Percentiles rank a stretch among this genome's conserved stretches.
phyloP scores from a whole-genome alignment of 2,888 invertebrate species.

The Lapara coniferarum region DNA sequence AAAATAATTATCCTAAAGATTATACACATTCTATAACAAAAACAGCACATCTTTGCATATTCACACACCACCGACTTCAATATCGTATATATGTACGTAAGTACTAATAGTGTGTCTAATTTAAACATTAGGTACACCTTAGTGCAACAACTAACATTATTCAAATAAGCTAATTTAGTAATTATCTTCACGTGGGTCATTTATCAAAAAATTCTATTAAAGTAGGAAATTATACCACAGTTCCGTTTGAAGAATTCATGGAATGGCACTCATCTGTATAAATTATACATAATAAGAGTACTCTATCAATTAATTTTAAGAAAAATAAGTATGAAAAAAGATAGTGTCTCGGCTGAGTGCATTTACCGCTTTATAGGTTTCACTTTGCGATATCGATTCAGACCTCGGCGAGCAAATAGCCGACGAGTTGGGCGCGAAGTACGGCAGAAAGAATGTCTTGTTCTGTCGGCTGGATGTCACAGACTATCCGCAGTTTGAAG shows the following conservation, averaged over 20 bases:
- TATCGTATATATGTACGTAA: neutral
- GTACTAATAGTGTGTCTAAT: neutral
- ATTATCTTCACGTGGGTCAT: too few relatives aligned
- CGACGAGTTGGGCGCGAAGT: slow-evolving; percentile 85
- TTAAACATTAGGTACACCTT: too few relatives aligned
- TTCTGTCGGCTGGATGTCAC: slow-evolving; percentile 91
- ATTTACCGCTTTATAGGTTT: slow-evolving; percentile 79
- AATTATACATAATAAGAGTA: too few relatives aligned
- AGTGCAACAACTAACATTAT: too few relatives aligned
- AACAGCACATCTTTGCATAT: neutral
- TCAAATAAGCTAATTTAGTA: too few relatives aligned
- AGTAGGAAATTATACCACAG: neutral
- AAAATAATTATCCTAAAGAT: too few relatives aligned
- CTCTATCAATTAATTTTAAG: neutral
- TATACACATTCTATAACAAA: too few relatives aligned
- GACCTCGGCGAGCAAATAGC: slow-evolving; percentile 88
- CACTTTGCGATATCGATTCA: slow-evolving; percentile 89
- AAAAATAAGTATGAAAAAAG: neutral
- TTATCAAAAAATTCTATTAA: neutral
- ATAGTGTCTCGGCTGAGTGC: slow-evolving; percentile 8
- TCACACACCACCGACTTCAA: too few relatives aligned
- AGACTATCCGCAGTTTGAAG: slow-evolving; percentile 90
- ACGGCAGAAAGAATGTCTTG: slow-evolving; percentile 87
- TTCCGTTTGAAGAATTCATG: too few relatives aligned
- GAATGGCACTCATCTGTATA: too few relatives aligned